A percentile compares a stretch with the other conserved stretches of the same genome.
Conservation (phyloP, 2,113 vertebrate species). For the Parotia lawesii region DNA sequence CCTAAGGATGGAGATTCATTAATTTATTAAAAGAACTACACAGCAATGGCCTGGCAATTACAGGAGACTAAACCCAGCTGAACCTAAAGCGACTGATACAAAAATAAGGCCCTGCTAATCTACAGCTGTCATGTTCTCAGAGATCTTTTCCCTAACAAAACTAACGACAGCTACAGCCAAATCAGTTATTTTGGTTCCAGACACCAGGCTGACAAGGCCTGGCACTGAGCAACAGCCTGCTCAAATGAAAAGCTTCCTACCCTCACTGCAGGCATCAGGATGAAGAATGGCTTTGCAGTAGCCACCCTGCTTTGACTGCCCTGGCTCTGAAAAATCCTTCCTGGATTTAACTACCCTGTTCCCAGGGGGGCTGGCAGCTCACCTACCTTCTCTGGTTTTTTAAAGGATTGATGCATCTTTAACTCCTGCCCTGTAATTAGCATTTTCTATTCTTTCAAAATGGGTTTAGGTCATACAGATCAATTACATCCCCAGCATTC, state of each 20-base stretch:
- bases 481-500: neutral
- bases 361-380: constrained; percentile 20
- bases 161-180: neutral
- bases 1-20: neutral
- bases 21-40: neutral
- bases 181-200: neutral
- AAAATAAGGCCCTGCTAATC: constrained; percentile 18
- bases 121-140: neutral
- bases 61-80: neutral
- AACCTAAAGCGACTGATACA: neutral
- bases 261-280: neutral
- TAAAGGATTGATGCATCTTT: neutral
- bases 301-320: neutral
- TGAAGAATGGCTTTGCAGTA: neutral
- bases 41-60: neutral
- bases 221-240: neutral
- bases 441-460: neutral
- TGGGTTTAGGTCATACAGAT: neutral
- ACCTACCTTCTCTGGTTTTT: neutral
- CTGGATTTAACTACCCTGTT: neutral
- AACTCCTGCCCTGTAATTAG: neutral
- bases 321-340: neutral
- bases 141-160: neutral
- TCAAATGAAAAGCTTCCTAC: constrained; percentile 20
- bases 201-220: neutral